Evolutionary conservation across 2,888 invertebrate genomes (phyloP).

Genomic region (Cactoblastis cactorum): DNA sequence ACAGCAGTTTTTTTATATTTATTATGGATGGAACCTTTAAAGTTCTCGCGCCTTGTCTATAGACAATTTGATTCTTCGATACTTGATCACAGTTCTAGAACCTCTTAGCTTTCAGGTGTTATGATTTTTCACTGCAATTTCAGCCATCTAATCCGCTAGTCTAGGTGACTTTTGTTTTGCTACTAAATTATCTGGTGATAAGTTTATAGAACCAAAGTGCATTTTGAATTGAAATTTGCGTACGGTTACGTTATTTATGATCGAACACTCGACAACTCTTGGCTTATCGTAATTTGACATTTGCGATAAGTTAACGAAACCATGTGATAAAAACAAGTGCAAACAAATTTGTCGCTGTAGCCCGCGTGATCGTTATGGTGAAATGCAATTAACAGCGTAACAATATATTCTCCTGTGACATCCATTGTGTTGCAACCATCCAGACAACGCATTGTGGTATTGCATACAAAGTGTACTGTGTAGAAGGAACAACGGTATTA

Average conservation of each 20-base stretch:
- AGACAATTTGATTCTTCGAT: no score
- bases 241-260: not conserved
- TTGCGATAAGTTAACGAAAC: slow-evolving; percentile 19
- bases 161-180: no score
- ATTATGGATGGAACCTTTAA: no score
- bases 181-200: no score
- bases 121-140: no score
- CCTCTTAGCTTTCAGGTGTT: no score
- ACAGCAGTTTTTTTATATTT: no score
- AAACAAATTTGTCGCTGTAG: slow-evolving; percentile 17
- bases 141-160: no score
- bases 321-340: slow-evolving; percentile 19
- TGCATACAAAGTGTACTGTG: not conserved
- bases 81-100: no score
- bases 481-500: not conserved
- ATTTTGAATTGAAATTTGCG: not conserved
- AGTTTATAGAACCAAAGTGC: no score
- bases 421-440: slow-evolving; percentile 29
- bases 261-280: slow-evolving; percentile 8
- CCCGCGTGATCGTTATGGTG: slow-evolving; percentile 19
- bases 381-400: slow-evolving; percentile 43
- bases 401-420: slow-evolving; percentile 38
- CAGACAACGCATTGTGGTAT: slow-evolving; percentile 1
- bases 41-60: no score
- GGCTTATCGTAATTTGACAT: slow-evolving; percentile 12